A percentile compares a stretch with the other conserved stretches of the same genome.
phyloP scores from a whole-genome alignment of 64 coral and sea anemone genomes.

The Porites lutea region DNA sequence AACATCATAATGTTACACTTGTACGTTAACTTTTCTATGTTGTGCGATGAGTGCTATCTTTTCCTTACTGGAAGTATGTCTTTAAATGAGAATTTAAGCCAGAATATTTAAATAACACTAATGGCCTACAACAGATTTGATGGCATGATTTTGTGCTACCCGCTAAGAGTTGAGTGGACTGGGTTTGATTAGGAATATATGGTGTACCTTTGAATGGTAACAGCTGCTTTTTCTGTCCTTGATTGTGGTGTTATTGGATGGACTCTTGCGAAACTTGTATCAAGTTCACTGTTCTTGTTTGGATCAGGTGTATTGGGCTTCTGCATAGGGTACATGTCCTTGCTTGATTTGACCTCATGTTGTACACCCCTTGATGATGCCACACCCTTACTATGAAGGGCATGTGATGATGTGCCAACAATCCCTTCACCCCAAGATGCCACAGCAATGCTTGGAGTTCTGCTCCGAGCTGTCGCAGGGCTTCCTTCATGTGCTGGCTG shows the following conservation, averaged over 20 bases:
- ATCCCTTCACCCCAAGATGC: slow-evolving; percentile 54
- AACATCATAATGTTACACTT: too few relatives aligned
- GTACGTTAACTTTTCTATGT: too few relatives aligned
- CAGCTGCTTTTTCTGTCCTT: slow-evolving; percentile 13
- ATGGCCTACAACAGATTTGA: too few relatives aligned
- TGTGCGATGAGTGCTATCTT: too few relatives aligned
- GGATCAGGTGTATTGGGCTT: slow-evolving; percentile 42
- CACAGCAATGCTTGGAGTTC: slow-evolving; percentile 24
- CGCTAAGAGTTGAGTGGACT: too few relatives aligned
- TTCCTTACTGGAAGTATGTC: too few relatives aligned
- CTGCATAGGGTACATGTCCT: slow-evolving; percentile 21
- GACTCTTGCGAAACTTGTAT: slow-evolving; percentile 16
- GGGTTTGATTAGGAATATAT: too few relatives aligned
- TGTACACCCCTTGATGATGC: slow-evolving; percentile 26
- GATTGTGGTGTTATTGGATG: neutral
- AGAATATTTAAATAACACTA: too few relatives aligned
- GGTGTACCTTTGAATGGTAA: slow-evolving; percentile 34
- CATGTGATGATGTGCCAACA: slow-evolving; percentile 34
- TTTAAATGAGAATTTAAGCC: too few relatives aligned
- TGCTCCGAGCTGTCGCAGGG: neutral
- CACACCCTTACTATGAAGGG: slow-evolving; percentile 15
- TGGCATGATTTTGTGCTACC: too few relatives aligned
- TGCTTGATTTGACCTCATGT: slow-evolving; percentile 39
- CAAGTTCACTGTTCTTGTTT: slow-evolving; percentile 18
- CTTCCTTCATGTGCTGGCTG: neutral